These are phyloP conservation scores for Neoaliturus tenellus DNA, from an alignment of 2,888 invertebrate genomes.

Conservation along the genomic window DNA sequence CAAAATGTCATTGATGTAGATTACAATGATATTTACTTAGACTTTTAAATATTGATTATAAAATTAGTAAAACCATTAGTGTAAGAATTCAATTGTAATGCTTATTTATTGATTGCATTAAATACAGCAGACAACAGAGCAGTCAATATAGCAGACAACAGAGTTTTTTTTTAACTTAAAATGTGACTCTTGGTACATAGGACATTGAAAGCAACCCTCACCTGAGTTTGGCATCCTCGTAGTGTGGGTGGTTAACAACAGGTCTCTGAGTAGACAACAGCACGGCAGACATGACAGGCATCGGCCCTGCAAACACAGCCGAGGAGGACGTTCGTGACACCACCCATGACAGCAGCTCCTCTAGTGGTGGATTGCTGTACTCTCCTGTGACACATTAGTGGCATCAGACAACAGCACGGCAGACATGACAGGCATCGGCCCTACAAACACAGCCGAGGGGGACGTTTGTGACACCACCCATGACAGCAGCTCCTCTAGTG, in stretches of 20 bases:
- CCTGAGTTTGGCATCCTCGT: conserved; percentile 88
- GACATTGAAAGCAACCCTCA: too few species aligned
- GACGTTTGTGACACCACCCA: conserved; percentile 84
- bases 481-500: conserved; percentile 82
- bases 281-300: conserved; percentile 89
- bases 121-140: too few species aligned
- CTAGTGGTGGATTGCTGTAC: conserved; percentile 74
- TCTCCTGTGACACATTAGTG: too few species aligned
- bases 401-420: conserved; percentile 86
- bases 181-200: too few species aligned
- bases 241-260: conserved; percentile 91
- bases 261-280: conserved; percentile 86
- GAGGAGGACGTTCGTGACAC: conserved; percentile 77
- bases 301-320: conserved; percentile 90
- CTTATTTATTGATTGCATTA: too few species aligned
- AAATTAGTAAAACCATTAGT: too few species aligned
- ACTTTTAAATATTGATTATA: too few species aligned
- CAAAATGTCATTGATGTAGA: too few species aligned
- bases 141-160: too few species aligned
- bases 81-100: too few species aligned
- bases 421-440: conserved; percentile 91
- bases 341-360: conserved; percentile 88
- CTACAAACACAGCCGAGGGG: conserved; percentile 85
- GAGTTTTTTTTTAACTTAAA: too few species aligned
- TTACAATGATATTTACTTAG: too few species aligned